Percentiles rank a stretch among this genome's conserved stretches.
These are phyloP conservation scores for Drosophila simulans DNA, from an alignment of 1,140 invertebrate genomes.

Conservation along the genomic window DNA sequence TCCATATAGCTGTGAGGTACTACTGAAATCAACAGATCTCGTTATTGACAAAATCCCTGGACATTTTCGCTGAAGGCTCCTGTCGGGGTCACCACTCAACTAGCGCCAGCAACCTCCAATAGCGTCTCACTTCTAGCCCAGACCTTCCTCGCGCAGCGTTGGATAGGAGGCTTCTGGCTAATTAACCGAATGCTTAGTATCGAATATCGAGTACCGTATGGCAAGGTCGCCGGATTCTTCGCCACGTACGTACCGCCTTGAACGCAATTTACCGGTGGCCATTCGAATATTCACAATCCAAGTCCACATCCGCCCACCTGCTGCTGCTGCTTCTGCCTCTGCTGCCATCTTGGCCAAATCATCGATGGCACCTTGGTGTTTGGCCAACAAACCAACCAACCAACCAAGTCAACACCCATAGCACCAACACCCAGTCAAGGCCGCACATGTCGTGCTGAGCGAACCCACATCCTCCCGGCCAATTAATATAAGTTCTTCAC, in stretches of 20 bases:
- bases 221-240: conserved; percentile 31
- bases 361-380: conserved; percentile 20
- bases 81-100: not conserved
- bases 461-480: conserved; percentile 46
- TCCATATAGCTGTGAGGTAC: no score
- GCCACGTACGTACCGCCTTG: conserved; percentile 22
- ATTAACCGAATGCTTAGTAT: conserved; percentile 21
- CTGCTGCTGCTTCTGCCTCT: not conserved
- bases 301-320: conserved; percentile 30
- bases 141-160: conserved; percentile 25
- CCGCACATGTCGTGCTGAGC: conserved; percentile 36
- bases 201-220: conserved; percentile 3
- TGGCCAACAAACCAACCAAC: conserved; percentile 46
- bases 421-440: conserved; percentile 62
- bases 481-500: conserved; percentile 44
- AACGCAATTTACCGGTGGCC: conserved; percentile 35
- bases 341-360: conserved; percentile 36
- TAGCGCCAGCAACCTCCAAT: conserved; percentile 12
- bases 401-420: conserved; percentile 52
- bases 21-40: not conserved
- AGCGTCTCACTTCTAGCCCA: conserved; percentile 37
- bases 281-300: conserved; percentile 26
- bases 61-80: conserved; percentile 4
- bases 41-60: not conserved
- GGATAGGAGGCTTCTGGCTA: conserved; percentile 26